Evolutionary conservation across 2,888 invertebrate species (phyloP), one percentile per base, ranked within the genome.

Genomic region (Conchocele bisecta): DNA sequence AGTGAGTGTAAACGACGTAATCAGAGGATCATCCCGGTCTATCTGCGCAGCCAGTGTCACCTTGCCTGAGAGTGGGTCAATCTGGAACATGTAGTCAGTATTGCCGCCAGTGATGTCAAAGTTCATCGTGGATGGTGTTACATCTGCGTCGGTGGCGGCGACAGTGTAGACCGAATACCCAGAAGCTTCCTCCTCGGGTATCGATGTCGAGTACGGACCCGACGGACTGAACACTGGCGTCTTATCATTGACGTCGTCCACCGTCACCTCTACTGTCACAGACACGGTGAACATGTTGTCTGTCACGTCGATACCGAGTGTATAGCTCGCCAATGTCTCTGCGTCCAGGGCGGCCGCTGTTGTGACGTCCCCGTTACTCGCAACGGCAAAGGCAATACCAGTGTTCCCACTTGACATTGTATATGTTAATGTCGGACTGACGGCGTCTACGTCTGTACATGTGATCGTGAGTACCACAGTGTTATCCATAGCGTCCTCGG

Each of bases 211-310:
- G 29, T 74, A 75, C 0, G 75, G 80, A 17, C 76, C 68, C 15
- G 82, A 35, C n/a, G 79, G 81, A 5, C 51, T 39, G 56, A 84
- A 88, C 0, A 57, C 42, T 7, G 88, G 88, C 2, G 72, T 54
- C 37, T 82, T 81, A 63, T 88, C 88, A 70, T 88, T 87, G 6
- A 74, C 68, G 63, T 88, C 82, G 6, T 57, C 60, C 0, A 88
- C 78, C 7, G 50, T 64, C 1, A 88, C 74, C 1, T 79, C 82
- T 15, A 86, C 82, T 74, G 96, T 93, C 29, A 98, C 96, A 92
- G 98, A 97, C 91, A 97, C 95, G 92, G 97, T 97, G 58, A 97
- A 96, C 0, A 97, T 97, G 2, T 79, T 81, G 54, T 86, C 86
- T 0, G 77, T 67, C 0, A 77, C 85, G 28, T 61, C 68, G 13